phyloP scores from a whole-genome alignment of 2,113 vertebrate genomes.

The Clarias macrocephalus region DNA sequence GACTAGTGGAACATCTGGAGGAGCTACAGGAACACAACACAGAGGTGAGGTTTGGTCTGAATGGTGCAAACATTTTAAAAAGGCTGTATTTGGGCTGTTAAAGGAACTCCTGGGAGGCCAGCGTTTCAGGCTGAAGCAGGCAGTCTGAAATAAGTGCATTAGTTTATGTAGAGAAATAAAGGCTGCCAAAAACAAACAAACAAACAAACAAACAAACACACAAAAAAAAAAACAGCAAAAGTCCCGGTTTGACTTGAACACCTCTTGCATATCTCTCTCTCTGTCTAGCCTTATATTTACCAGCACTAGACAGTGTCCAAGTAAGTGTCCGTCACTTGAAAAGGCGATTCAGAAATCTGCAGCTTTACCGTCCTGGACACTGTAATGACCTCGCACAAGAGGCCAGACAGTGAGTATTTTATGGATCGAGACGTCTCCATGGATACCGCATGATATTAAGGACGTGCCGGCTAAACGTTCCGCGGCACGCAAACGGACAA shows the following conservation, averaged over 20 bases:
- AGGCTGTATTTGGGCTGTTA: no score
- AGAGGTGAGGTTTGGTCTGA: slow-evolving; percentile 69
- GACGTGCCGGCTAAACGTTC: neutral
- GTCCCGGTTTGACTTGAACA: no score
- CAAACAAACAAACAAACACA: no score
- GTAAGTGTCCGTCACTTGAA: neutral
- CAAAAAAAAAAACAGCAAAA: no score
- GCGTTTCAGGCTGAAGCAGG: no score
- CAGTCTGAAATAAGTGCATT: no score
- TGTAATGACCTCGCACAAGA: neutral
- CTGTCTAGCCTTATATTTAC: neutral
- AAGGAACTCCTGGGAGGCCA: no score
- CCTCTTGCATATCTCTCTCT: neutral
- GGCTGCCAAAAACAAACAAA: no score
- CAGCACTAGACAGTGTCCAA: neutral
- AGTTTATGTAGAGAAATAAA: no score
- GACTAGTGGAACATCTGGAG: slow-evolving; percentile 86
- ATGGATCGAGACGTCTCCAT: neutral
- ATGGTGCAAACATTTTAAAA: no score
- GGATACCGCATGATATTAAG: neutral
- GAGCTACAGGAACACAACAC: slow-evolving; percentile 82
- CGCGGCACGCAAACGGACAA: no score
- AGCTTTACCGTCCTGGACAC: neutral
- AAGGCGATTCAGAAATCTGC: neutral
- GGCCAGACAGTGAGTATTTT: neutral